Conservation (phyloP, 2,797 vertebrate species). For the Hydrocynus forskahlii region DNA sequence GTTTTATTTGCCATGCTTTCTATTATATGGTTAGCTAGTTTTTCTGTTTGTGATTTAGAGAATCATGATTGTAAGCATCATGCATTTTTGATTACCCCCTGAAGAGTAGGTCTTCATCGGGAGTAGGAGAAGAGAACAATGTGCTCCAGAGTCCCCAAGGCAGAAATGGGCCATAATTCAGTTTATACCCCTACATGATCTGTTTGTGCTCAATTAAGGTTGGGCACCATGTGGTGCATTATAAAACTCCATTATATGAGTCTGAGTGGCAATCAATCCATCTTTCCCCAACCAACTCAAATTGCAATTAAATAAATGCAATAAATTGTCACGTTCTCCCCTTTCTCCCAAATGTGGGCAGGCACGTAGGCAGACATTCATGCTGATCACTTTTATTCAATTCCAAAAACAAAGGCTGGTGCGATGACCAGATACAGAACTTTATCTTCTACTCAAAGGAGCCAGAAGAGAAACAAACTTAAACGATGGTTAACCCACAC, state of each 20-base stretch:
- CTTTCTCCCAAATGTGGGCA: too few relatives aligned
- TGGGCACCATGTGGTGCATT: conserved; percentile 45
- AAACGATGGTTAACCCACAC: too few relatives aligned
- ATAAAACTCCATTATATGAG: conserved; percentile 41
- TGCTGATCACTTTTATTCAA: too few relatives aligned
- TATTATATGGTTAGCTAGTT: too few relatives aligned
- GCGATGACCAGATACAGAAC: too few relatives aligned
- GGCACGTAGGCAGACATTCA: too few relatives aligned
- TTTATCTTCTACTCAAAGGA: too few relatives aligned
- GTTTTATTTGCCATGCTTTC: not conserved
- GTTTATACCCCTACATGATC: conserved; percentile 47
- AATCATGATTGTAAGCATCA: conserved; percentile 21
- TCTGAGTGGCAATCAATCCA: conserved; percentile 36
- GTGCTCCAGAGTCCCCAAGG: conserved; percentile 36
- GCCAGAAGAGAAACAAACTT: too few relatives aligned
- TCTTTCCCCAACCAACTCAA: conserved; percentile 42
- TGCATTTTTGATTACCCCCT: conserved; percentile 29
- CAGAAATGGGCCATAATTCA: conserved; percentile 48
- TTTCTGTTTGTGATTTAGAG: conserved; percentile 23
- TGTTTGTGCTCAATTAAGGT: conserved; percentile 47
- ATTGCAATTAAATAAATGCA: not conserved
- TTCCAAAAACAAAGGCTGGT: too few relatives aligned
- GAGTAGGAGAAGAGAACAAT: conserved; percentile 35
- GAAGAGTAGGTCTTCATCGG: conserved; percentile 27
- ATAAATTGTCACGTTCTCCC: not conserved